Conservation (phyloP, 2,797 vertebrate species). For the Sardinella longiceps region DNA sequence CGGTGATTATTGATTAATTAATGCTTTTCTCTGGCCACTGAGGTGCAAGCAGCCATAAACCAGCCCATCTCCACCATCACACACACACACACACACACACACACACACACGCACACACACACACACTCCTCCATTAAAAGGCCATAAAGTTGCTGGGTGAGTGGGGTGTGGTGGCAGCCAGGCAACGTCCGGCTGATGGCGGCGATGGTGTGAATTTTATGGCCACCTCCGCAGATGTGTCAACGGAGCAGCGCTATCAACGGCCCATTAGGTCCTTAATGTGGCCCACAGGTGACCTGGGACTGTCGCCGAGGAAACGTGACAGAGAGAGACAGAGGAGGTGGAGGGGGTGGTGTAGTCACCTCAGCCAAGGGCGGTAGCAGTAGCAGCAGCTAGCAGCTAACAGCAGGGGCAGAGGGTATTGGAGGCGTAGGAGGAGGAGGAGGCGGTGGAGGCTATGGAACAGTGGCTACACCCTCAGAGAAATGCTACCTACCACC, state of each 20-base stretch:
- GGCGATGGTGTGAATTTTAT: not conserved
- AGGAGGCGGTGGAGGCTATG: not conserved
- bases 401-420: no score
- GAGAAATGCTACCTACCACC: not conserved
- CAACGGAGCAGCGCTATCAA: slow-evolving; percentile 26
- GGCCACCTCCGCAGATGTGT: slow-evolving; percentile 36
- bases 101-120: no score
- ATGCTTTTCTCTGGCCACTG: slow-evolving; percentile 21
- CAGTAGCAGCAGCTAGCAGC: no score
- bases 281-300: slow-evolving; percentile 11
- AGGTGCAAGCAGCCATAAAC: slow-evolving; percentile 36
- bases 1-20: slow-evolving; percentile 39
- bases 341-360: not conserved
- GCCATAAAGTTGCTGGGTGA: slow-evolving; percentile 41
- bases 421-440: not conserved
- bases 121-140: slow-evolving; percentile 43
- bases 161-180: not conserved
- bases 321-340: not conserved
- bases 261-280: slow-evolving; percentile 26
- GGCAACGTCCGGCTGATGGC: not conserved
- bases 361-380: slow-evolving; percentile 26
- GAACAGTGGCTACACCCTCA: not conserved
- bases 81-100: no score
- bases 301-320: not conserved
- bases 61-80: not conserved